Conservation (phyloP, 2,888 invertebrate genomes). For the Clostera curtula region DNA sequence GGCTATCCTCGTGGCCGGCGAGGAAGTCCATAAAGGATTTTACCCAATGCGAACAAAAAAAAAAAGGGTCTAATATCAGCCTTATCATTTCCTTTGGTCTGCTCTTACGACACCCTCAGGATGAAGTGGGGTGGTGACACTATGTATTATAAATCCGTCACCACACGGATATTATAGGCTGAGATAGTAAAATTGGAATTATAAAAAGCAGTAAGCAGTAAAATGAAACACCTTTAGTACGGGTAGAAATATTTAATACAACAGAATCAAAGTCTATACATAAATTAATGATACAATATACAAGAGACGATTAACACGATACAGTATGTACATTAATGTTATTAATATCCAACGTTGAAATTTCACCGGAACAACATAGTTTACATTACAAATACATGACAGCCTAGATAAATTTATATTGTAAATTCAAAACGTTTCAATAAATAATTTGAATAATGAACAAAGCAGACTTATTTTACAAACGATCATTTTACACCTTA, state of each 20-base stretch:
- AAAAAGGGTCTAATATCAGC: too few relatives aligned
- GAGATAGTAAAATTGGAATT: too few relatives aligned
- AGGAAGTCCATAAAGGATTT: too few relatives aligned
- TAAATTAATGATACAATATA: constrained; percentile 34
- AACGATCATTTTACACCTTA: constrained; percentile 1
- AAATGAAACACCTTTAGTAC: constrained; percentile 26
- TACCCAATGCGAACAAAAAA: too few relatives aligned
- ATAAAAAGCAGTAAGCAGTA: constrained; percentile 15
- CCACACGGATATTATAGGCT: too few relatives aligned
- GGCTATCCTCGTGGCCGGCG: too few relatives aligned
- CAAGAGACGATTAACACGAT: constrained; percentile 31
- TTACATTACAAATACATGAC: constrained; percentile 17
- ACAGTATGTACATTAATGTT: constrained; percentile 31
- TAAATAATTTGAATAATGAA: constrained; percentile 11
- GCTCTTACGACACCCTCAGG: too few relatives aligned
- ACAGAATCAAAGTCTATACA: constrained; percentile 50
- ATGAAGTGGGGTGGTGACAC: too few relatives aligned
- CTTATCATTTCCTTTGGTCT: too few relatives aligned
- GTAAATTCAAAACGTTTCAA: constrained; percentile 12
- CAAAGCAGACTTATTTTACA: constrained; percentile 10
- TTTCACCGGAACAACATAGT: constrained; percentile 19
- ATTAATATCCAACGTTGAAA: constrained; percentile 20
- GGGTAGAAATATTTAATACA: constrained; percentile 52
- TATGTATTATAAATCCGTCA: too few relatives aligned
- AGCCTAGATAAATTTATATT: constrained; percentile 11